These are phyloP conservation scores for Amphimallon solstitiale DNA, from an alignment of 2,888 invertebrate genomes.

Conservation along the genomic window DNA sequence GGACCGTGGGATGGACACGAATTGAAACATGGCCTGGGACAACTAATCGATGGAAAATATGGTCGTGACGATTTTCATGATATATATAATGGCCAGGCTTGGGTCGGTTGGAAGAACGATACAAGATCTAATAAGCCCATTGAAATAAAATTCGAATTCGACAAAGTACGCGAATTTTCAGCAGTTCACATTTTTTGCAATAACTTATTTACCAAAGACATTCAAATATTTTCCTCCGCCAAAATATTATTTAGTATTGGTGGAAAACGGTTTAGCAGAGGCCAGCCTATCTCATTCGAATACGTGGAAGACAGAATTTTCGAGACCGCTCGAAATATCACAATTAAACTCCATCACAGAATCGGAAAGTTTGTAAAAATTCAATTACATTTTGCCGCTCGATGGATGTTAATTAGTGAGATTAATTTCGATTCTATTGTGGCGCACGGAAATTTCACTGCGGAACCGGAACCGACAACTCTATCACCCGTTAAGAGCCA, in stretches of 20 bases:
- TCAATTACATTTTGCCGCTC: conserved; percentile 80
- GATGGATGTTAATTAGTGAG: conserved; percentile 93
- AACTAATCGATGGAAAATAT: conserved; percentile 83
- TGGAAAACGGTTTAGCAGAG: conserved; percentile 76
- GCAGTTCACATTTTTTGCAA: conserved; percentile 84
- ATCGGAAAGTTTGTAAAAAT: conserved; percentile 84
- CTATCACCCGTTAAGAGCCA: conserved; percentile 65
- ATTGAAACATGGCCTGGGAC: conserved; percentile 82
- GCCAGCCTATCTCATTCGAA: conserved; percentile 78
- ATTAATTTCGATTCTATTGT: conserved; percentile 85
- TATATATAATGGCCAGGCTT: conserved; percentile 70
- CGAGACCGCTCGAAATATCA: conserved; percentile 83
- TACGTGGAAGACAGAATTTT: conserved; percentile 82
- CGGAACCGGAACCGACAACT: conserved; percentile 71
- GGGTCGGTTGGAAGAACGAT: conserved; percentile 93
- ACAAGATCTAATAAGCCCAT: conserved; percentile 72
- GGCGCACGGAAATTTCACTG: conserved; percentile 79
- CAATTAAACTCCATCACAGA: conserved; percentile 82
- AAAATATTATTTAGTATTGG: conserved; percentile 84
- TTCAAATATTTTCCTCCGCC: conserved; percentile 84
- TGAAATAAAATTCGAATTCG: conserved; percentile 83
- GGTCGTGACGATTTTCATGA: conserved; percentile 78
- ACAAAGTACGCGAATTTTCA: conserved; percentile 86
- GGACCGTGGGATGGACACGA: conserved; percentile 79
- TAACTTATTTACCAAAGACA: conserved; percentile 86